Percentiles rank a stretch among this genome's conserved stretches.
phyloP scores from a whole-genome alignment of 2,797 vertebrate genomes.

The Sebastes steindachneri region DNA sequence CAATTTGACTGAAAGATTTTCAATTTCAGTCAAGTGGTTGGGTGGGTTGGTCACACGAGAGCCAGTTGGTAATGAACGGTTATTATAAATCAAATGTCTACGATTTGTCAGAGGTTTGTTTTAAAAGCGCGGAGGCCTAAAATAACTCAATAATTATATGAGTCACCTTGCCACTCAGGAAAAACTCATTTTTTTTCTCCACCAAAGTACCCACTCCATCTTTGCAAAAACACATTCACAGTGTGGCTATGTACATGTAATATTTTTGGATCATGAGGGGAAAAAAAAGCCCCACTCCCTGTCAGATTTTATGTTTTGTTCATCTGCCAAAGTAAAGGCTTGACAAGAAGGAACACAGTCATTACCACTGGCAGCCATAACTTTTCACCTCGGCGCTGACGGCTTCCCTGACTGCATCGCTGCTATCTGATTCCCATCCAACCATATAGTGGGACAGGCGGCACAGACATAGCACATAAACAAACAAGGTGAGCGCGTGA shows the following conservation, averaged over 20 bases:
- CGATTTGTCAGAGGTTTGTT: conserved; percentile 74
- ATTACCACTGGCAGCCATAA: conserved; percentile 78
- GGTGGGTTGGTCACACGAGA: conserved; percentile 49
- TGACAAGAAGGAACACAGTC: conserved; percentile 79
- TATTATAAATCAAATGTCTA: conserved; percentile 75
- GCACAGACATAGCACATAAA: conserved; percentile 52
- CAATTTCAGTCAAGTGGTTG: conserved; percentile 38
- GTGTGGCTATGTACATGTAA: conserved; percentile 70
- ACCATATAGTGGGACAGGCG: conserved; percentile 28
- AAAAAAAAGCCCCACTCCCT: conserved; percentile 57
- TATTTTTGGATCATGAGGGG: conserved; percentile 77
- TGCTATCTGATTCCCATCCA: conserved; percentile 72
- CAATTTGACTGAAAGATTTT: conserved; percentile 32
- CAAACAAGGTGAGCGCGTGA: conserved; percentile 59
- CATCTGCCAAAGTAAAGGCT: conserved; percentile 83
- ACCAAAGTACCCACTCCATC: conserved; percentile 69
- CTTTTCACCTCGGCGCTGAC: conserved; percentile 73
- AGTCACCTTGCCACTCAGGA: conserved; percentile 79
- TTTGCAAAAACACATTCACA: conserved; percentile 67
- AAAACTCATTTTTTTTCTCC: conserved; percentile 64
- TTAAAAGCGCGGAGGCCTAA: conserved; percentile 68
- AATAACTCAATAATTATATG: conserved; percentile 81
- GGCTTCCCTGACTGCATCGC: conserved; percentile 66
- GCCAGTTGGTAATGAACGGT: conserved; percentile 59
- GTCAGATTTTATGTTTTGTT: conserved; percentile 79